A percentile compares a stretch with the other conserved stretches of the same genome.
Conservation (phyloP, 1,140 invertebrate species). For the Drosophila trapezifrons region DNA sequence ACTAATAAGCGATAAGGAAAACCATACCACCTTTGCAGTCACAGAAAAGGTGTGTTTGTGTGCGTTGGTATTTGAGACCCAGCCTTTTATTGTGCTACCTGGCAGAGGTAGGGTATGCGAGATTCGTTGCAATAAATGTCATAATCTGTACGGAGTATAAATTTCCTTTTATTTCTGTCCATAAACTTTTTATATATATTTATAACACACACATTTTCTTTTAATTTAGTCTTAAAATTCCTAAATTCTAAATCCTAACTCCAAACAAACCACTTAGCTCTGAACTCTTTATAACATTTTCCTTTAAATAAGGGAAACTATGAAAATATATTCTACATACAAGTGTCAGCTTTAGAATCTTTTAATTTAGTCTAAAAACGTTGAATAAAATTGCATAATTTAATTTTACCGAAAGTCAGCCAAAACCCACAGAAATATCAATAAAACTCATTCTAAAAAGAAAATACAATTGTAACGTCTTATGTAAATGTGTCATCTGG, state of each 20-base stretch:
- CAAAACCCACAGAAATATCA: background rate
- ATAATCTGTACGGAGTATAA: background rate
- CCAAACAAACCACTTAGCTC: no score
- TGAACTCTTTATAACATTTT: no score
- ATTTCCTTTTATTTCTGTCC: background rate
- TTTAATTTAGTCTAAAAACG: no score
- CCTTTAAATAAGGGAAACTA: no score
- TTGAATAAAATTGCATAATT: background rate
- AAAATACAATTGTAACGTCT: background rate
- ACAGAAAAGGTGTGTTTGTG: conserved; percentile 4
- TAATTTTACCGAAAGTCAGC: background rate
- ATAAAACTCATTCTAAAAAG: background rate
- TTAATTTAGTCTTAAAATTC: no score
- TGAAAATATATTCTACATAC: no score
- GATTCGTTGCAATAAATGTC: background rate
- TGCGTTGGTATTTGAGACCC: conserved; percentile 12
- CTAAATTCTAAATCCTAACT: no score
- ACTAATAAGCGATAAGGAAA: conserved; percentile 1
- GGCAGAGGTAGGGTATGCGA: background rate
- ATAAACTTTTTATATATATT: background rate
- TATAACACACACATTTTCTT: no score
- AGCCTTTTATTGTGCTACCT: conserved; percentile 5
- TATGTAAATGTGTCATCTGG: conserved; percentile 1
- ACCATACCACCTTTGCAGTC: background rate
- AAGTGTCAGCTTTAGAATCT: no score